Conservation (phyloP, 1,140 invertebrate genomes). For the Pissodes strobi region DNA sequence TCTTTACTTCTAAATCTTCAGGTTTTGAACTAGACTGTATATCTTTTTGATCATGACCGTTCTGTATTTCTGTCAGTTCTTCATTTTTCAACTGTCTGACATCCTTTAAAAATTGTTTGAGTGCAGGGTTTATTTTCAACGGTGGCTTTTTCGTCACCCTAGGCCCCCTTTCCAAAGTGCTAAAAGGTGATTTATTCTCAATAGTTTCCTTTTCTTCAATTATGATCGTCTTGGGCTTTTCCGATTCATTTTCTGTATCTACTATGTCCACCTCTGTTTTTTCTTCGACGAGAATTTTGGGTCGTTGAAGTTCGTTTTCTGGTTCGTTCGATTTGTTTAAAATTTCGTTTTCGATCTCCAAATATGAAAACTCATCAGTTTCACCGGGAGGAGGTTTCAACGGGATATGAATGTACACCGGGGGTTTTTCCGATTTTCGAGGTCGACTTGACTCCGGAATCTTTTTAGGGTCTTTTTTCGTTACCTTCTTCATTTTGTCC, state of each 20-base stretch:
- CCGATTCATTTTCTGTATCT: background rate
- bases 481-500: slow-evolving; percentile 8
- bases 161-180: background rate
- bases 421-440: slow-evolving; percentile 34
- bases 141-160: slow-evolving; percentile 14
- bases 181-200: background rate
- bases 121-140: slow-evolving; percentile 29
- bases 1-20: background rate
- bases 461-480: slow-evolving; percentile 13
- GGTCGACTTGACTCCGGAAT: slow-evolving; percentile 3
- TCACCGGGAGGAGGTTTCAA: slow-evolving; percentile 52
- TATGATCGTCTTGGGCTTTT: no score
- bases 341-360: slow-evolving; percentile 40
- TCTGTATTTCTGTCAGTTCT: background rate
- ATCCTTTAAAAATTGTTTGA: slow-evolving; percentile 32
- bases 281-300: background rate
- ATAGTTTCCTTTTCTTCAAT: background rate
- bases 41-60: slow-evolving; percentile 9
- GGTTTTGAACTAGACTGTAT: no score
- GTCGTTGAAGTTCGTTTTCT: slow-evolving; percentile 28
- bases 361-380: slow-evolving; percentile 51
- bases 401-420: slow-evolving; percentile 53
- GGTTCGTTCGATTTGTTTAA: slow-evolving; percentile 46
- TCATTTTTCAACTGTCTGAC: slow-evolving; percentile 12
- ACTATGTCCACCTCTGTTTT: background rate